Evolutionary conservation across 1,140 invertebrate species (phyloP).

Genomic region (Mya arenaria): DNA sequence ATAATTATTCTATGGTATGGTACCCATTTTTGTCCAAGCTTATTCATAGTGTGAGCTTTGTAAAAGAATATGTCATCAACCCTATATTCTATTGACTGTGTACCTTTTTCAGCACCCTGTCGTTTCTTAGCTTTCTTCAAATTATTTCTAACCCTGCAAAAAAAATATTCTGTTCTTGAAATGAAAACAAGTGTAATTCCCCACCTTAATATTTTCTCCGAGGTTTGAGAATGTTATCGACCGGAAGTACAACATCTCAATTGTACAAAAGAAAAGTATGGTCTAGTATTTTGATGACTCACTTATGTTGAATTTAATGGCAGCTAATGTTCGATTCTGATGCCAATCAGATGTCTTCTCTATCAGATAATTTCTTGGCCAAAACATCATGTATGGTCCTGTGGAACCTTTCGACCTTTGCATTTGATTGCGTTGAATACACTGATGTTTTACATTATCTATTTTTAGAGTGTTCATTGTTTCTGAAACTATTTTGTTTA

Average conservation of each 20-base stretch:
- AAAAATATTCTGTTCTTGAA: slow-evolving; percentile 35
- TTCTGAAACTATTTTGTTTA: slow-evolving; percentile 16
- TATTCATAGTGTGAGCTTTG: neutral
- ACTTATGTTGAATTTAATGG: slow-evolving; percentile 6
- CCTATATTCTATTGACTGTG: neutral
- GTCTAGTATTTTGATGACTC: slow-evolving; percentile 26
- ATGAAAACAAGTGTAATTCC: slow-evolving; percentile 1
- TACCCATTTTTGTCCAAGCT: slow-evolving; percentile 12
- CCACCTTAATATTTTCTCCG: slow-evolving; percentile 36
- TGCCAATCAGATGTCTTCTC: slow-evolving; percentile 21
- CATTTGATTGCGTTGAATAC: slow-evolving; percentile 46
- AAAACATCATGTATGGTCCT: slow-evolving; percentile 55
- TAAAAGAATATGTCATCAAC: slow-evolving; percentile 19
- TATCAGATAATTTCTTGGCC: slow-evolving; percentile 44
- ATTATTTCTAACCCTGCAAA: neutral
- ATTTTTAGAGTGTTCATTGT: slow-evolving; percentile 44
- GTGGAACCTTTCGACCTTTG: slow-evolving; percentile 52
- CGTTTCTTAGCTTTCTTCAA: slow-evolving; percentile 23
- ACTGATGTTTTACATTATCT: no score
- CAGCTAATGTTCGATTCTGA: slow-evolving; percentile 36
- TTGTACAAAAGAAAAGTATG: slow-evolving; percentile 22
- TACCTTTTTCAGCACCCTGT: neutral
- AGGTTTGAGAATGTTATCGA: slow-evolving; percentile 33
- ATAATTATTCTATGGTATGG: slow-evolving; percentile 31
- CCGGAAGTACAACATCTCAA: slow-evolving; percentile 1